These are phyloP conservation scores for Grapholita molesta DNA, from an alignment of 1,140 invertebrate species.

Conservation along the genomic window DNA sequence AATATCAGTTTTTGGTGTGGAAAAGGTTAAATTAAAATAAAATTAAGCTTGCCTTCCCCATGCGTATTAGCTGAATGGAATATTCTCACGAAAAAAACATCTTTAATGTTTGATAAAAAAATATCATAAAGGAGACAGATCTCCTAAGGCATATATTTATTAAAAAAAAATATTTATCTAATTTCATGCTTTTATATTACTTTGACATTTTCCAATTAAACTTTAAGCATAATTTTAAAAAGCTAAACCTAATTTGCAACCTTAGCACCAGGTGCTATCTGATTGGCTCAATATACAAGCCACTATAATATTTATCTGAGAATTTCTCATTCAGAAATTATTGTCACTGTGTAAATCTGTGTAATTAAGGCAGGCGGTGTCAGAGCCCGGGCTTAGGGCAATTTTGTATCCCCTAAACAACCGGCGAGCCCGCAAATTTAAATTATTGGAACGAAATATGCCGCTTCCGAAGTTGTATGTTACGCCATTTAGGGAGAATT, in stretches of 20 bases:
- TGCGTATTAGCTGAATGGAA: no score
- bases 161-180: no score
- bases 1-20: no score
- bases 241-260: not conserved
- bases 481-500: not conserved
- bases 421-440: conserved; percentile 30
- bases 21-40: no score
- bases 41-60: no score
- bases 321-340: conserved; percentile 26
- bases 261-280: not conserved
- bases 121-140: no score
- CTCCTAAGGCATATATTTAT: no score
- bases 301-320: not conserved
- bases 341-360: conserved; percentile 37
- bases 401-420: conserved; percentile 20
- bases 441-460: conserved; percentile 32
- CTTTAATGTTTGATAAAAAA: no score
- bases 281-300: not conserved
- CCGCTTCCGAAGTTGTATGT: not conserved
- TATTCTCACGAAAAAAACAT: no score
- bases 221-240: not conserved
- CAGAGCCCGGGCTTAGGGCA: conserved; percentile 40
- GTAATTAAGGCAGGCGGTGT: conserved; percentile 46
- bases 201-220: not conserved
- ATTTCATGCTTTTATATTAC: no score